Evolutionary conservation across 1,140 invertebrate species (phyloP).

Genomic region (Lepidurus packardi): DNA sequence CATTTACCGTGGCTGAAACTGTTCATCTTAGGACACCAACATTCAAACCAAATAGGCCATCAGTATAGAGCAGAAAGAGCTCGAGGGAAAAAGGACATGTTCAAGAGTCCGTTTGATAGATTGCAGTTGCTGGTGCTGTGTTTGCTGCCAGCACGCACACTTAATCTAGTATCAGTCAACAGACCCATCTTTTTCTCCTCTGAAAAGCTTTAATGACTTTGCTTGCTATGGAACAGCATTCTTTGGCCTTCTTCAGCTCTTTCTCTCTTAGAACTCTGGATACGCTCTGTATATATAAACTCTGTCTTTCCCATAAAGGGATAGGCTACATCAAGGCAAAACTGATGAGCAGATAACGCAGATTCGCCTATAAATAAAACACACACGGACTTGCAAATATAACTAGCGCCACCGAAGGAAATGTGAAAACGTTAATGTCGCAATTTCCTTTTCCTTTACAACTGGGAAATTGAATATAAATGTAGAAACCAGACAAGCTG

Average conservation of each 20-base stretch:
- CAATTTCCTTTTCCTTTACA: constrained; percentile 1
- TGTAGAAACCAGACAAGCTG: neutral
- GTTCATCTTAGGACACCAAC: neutral
- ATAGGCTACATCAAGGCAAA: neutral
- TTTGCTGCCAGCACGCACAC: constrained; percentile 12
- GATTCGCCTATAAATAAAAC: no score
- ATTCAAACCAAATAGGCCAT: neutral
- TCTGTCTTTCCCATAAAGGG: neutral
- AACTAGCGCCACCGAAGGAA: no score
- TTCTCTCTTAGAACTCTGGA: neutral
- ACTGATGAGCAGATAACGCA: neutral
- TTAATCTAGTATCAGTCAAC: constrained; percentile 22
- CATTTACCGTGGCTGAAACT: neutral
- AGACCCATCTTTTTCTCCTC: neutral
- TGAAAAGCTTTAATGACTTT: neutral
- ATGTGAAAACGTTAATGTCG: neutral
- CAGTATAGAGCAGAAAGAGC: neutral
- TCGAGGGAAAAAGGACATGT: neutral
- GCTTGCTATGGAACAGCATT: neutral
- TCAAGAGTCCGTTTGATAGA: constrained; percentile 9
- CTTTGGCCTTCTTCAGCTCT: neutral
- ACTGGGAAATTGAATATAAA: neutral
- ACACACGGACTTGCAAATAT: no score
- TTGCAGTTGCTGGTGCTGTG: constrained; percentile 15
- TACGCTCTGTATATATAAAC: neutral